Conservation (phyloP, 2,797 vertebrate species). For the Triplophysa yarkandensis region DNA sequence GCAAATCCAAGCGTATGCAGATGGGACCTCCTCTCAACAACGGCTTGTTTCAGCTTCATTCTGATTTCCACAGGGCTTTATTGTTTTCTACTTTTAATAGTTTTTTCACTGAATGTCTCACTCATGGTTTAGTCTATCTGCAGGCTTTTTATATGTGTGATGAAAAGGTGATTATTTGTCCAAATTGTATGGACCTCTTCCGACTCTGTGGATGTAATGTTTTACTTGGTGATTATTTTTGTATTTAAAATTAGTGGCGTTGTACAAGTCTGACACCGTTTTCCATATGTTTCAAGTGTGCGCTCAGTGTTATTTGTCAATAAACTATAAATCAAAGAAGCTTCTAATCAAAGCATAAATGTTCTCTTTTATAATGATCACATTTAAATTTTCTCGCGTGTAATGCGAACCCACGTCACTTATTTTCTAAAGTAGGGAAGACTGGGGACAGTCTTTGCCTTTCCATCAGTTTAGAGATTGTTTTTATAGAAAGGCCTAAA, state of each 20-base stretch:
- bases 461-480: too few species aligned
- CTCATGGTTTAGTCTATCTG: background rate
- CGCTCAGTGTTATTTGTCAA: background rate
- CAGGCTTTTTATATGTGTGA: background rate
- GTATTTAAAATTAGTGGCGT: conserved; percentile 29
- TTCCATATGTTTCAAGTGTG: background rate
- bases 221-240: conserved; percentile 37
- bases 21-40: conserved; percentile 8
- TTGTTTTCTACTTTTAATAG: background rate
- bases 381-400: background rate
- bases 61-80: background rate
- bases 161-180: background rate
- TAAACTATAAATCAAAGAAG: background rate
- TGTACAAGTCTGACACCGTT: background rate
- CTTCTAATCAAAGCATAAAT: background rate
- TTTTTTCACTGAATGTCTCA: background rate
- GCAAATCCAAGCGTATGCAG: background rate
- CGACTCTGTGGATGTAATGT: conserved; percentile 7
- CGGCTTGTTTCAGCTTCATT: background rate
- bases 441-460: too few species aligned
- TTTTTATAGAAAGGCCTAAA: too few species aligned
- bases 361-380: too few species aligned
- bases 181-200: background rate
- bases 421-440: conserved; percentile 20
- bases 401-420: conserved; percentile 12